Base-by-base conservation (phyloP, 2,888 invertebrate species). In the Antheraea assamensis region DNA sequence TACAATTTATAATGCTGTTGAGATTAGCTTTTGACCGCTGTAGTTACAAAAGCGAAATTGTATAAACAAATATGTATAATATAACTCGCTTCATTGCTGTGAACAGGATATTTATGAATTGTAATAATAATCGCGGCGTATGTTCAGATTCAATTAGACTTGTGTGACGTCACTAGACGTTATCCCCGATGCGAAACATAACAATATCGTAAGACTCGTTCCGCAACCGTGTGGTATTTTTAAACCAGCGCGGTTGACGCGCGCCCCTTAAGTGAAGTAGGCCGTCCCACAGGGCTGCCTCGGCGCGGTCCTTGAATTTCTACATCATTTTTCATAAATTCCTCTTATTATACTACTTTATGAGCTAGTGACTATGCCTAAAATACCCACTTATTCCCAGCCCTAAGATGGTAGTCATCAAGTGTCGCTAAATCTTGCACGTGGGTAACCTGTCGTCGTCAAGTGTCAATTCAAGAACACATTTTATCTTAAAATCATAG, bases 211-310 rank as follows among this genome's bases (percentile, higher is more conserved):
- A 68, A 21, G 68, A 68, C 21, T 68, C 35, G 68, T 68, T 68
- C 68, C 68, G 68, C 68, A 68, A 68, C 61, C 68, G 68, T 35
- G 68, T 24, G 68, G 24, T 68, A 68, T 68, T 68, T 68, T 68
- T 68, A 68, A 68, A 68, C 31, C 35, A 19, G 35, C 68, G n/a
- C 72, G 72, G 61, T 72, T 72, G 72, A 58, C 72, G 61, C 19
- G 72, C 72, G 61, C 31, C 68, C 35, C 68, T 31, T 68, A 31
- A 68, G 68, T 68, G 35, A 68, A 68, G 68, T 68, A 68, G 68
- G 68, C 68, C 68, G 35, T 31, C 35, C 4, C 35, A 35, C 21
- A 68, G 68, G 68, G 68, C 68, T 68, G 68, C n/a, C 35, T 35
- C 61, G 13, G 21, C 19, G 5, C 30, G 30, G 27, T 64, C 61